These are phyloP conservation scores for Acrocyrtus sp. DNA, from an alignment of 2,888 invertebrate genomes.

Conservation along the genomic window DNA sequence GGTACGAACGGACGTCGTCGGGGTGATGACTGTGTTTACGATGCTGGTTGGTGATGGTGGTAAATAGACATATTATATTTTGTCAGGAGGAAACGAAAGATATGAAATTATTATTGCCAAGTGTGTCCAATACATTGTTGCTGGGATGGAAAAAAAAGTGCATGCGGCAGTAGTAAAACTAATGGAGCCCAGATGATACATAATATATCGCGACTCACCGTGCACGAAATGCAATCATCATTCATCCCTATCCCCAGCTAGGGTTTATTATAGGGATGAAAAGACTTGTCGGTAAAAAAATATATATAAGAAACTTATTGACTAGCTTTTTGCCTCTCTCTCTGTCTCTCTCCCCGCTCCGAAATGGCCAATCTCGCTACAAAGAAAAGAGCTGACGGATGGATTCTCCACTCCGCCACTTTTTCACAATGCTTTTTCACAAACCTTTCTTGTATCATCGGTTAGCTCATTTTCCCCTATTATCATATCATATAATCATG, in stretches of 20 bases:
- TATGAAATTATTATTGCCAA: conserved; percentile 15
- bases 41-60: too few species aligned
- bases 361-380: too few species aligned
- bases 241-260: conserved; percentile 15
- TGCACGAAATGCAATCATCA: conserved; percentile 43
- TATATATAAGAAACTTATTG: conserved; percentile 29
- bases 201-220: neutral
- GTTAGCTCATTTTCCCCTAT: conserved; percentile 10
- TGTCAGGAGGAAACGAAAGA: neutral
- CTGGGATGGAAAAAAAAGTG: too few species aligned
- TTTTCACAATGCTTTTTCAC: neutral
- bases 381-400: too few species aligned
- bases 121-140: neutral
- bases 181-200: neutral
- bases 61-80: too few species aligned
- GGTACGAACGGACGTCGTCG: too few species aligned
- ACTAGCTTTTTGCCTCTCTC: too few species aligned
- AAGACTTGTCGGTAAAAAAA: conserved; percentile 13
- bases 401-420: too few species aligned
- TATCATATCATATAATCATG: conserved; percentile 23
- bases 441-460: conserved; percentile 1
- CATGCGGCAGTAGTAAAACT: neutral
- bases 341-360: neutral
- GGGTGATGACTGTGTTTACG: too few species aligned
- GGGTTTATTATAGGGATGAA: conserved; percentile 29